Evolutionary conservation across 2,113 vertebrate species (phyloP).

Genomic region (Hippocampus guttulatus): DNA sequence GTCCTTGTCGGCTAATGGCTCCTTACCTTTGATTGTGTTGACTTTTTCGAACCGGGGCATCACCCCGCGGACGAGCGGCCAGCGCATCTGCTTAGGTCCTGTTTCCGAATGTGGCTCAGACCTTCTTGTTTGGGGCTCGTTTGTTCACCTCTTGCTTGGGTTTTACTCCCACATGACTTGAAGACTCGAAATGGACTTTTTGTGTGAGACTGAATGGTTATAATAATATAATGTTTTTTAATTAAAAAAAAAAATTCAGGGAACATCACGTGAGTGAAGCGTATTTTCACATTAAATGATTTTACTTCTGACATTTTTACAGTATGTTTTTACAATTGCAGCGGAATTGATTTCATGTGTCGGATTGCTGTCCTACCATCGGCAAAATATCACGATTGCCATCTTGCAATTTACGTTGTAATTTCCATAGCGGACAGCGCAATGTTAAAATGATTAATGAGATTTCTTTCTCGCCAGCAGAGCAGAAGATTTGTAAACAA

Average conservation of each 20-base stretch:
- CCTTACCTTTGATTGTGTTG: conserved; percentile 24
- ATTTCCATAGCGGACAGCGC: not conserved
- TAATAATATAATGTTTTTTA: too few relatives aligned
- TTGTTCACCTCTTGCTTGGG: too few relatives aligned
- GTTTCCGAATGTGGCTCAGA: not conserved
- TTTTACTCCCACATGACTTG: too few relatives aligned
- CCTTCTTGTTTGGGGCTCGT: not conserved
- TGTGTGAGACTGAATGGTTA: too few relatives aligned
- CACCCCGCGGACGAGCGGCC: not conserved
- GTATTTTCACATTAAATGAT: too few relatives aligned
- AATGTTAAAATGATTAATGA: not conserved
- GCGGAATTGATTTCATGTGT: not conserved
- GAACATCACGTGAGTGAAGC: not conserved
- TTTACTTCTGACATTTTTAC: not conserved
- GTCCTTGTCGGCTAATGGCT: conserved; percentile 42
- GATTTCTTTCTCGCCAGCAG: not conserved
- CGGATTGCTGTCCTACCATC: not conserved
- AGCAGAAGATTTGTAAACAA: conserved; percentile 14
- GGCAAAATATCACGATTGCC: not conserved
- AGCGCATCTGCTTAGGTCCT: not conserved
- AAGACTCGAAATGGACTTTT: too few relatives aligned
- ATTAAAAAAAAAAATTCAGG: not conserved
- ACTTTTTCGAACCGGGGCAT: conserved; percentile 14
- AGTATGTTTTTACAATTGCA: not conserved
- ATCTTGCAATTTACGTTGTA: not conserved